A percentile compares a stretch with the other conserved stretches of the same genome.
These are phyloP conservation scores for Heteronetta atricapilla DNA, from an alignment of 2,113 vertebrate species.

Conservation along the genomic window DNA sequence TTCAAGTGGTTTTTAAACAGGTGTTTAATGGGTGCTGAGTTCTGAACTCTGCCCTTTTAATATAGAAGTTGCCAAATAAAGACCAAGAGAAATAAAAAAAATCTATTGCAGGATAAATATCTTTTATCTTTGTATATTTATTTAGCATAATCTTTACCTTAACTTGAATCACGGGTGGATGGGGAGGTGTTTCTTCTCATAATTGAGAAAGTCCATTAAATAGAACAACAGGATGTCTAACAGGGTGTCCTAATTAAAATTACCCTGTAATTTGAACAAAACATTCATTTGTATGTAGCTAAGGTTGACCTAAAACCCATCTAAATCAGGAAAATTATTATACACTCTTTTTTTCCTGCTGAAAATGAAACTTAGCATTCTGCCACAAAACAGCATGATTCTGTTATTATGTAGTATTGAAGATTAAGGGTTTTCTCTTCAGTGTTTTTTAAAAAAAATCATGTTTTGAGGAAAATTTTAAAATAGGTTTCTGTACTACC, in stretches of 20 bases:
- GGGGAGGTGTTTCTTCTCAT: constrained; percentile 36
- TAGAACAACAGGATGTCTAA: constrained; percentile 65
- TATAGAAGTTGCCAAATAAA: constrained; percentile 47
- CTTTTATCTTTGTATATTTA: constrained; percentile 43
- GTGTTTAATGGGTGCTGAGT: constrained; percentile 60
- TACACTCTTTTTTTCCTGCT: neutral
- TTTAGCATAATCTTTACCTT: constrained; percentile 45
- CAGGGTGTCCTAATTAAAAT: constrained; percentile 69
- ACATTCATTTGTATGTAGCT: constrained; percentile 57
- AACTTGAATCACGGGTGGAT: neutral
- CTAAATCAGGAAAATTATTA: constrained; percentile 42
- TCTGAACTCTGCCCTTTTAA: constrained; percentile 61
- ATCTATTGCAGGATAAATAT: constrained; percentile 11
- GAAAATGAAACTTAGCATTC: constrained; percentile 44
- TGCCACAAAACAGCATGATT: constrained; percentile 35
- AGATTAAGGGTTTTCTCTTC: constrained; percentile 12
- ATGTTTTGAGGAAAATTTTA: neutral
- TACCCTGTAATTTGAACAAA: constrained; percentile 64
- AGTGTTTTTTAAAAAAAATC: neutral
- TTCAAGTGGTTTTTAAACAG: constrained; percentile 68
- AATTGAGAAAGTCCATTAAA: constrained; percentile 70
- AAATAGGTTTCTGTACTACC: neutral
- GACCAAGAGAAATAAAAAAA: constrained; percentile 42
- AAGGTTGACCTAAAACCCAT: constrained; percentile 61
- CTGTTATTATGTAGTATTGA: neutral